phyloP scores from a whole-genome alignment of 2,113 vertebrate genomes.

The Syngnathus floridae region DNA sequence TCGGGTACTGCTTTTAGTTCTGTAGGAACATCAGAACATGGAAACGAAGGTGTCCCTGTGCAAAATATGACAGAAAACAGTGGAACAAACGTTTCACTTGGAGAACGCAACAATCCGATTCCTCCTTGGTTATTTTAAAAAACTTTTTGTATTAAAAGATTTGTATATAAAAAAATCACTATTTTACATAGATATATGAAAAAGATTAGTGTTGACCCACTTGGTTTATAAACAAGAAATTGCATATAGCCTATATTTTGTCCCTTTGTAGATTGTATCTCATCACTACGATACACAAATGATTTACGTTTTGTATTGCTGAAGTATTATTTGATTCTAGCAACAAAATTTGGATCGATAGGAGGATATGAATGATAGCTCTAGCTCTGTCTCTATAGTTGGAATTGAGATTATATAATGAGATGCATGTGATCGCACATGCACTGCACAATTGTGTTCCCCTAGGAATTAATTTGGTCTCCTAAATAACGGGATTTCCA shows the following conservation, averaged over 20 bases:
- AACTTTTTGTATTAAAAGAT: conserved; percentile 78
- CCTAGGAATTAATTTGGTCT: conserved; percentile 46
- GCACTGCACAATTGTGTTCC: conserved; percentile 53
- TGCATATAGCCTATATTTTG: conserved; percentile 74
- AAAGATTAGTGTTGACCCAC: conserved; percentile 70
- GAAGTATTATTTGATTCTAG: conserved; percentile 64
- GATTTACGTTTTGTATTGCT: conserved; percentile 69
- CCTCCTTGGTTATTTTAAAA: conserved; percentile 55
- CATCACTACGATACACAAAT: conserved; percentile 60
- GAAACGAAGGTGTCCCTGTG: conserved; percentile 87
- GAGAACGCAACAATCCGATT: conserved; percentile 64
- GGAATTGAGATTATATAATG: conserved; percentile 51
- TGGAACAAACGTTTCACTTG: conserved; percentile 65
- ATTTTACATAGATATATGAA: conserved; percentile 77
- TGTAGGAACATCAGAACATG: conserved; percentile 99
- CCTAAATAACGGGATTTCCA: conserved; percentile 78
- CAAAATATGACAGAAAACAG: conserved; percentile 73
- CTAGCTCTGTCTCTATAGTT: conserved; percentile 47
- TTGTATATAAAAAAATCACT: conserved; percentile 82
- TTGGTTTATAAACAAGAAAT: conserved; percentile 77
- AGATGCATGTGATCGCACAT: conserved; percentile 56
- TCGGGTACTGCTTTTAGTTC: conserved; percentile 90
- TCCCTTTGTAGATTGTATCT: conserved; percentile 68
- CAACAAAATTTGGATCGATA: conserved; percentile 57
- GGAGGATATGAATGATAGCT: conserved; percentile 52